Evolutionary conservation across 2,888 invertebrate genomes (phyloP).

Genomic region (Phaedon cochleariae): DNA sequence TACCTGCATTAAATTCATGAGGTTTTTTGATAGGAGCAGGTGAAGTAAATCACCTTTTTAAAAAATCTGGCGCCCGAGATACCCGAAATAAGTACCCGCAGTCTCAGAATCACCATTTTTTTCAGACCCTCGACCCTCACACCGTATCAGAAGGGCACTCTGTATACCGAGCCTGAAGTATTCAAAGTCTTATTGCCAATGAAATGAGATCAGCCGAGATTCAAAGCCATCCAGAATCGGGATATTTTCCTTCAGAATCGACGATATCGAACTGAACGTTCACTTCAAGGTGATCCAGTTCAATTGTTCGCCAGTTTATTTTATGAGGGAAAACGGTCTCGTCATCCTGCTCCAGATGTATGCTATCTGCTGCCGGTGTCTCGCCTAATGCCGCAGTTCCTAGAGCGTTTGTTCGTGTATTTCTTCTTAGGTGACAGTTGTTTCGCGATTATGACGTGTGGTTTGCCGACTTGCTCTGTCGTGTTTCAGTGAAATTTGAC

Average conservation of each 20-base stretch:
- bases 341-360: conserved; percentile 13
- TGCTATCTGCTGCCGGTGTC: conserved; percentile 10
- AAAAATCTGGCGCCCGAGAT: too few relatives aligned
- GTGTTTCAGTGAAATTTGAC: too few relatives aligned
- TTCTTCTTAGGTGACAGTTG: neutral
- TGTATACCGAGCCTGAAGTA: neutral
- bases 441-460: too few relatives aligned
- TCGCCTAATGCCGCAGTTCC: conserved; percentile 3
- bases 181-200: neutral
- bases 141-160: too few relatives aligned
- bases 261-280: neutral
- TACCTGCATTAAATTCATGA: too few relatives aligned
- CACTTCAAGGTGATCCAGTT: neutral
- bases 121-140: too few relatives aligned
- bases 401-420: neutral
- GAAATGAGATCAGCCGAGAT: neutral
- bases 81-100: too few relatives aligned
- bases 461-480: too few relatives aligned
- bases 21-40: too few relatives aligned
- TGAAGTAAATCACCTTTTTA: too few relatives aligned
- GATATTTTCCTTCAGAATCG: neutral
- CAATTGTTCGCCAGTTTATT: neutral
- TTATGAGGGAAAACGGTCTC: conserved; percentile 8
- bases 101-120: too few relatives aligned
- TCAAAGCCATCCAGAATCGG: neutral